Evolutionary conservation across 2,888 invertebrate species (phyloP).

Genomic region (Drosophila macrospina): DNA sequence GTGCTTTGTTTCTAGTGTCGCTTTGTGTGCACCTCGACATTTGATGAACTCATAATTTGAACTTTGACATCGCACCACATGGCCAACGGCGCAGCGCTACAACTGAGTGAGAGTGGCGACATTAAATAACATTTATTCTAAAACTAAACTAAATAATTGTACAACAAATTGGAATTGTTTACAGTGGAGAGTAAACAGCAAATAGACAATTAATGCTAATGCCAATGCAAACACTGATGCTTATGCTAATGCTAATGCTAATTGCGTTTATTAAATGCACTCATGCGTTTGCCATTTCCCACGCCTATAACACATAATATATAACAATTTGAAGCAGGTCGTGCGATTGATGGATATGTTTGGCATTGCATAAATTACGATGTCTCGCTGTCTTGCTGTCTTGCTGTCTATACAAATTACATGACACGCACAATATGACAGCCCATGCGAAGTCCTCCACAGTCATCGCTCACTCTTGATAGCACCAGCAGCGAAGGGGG

Average conservation of each 20-base stretch:
- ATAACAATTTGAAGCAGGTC: conserved; percentile 36
- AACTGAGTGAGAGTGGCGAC: background rate
- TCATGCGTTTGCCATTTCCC: conserved; percentile 11
- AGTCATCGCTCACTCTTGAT: conserved; percentile 61
- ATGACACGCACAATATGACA: conserved; percentile 65
- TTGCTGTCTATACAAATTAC: conserved; percentile 62
- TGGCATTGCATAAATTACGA: conserved; percentile 63
- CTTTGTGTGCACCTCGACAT: conserved; percentile 58
- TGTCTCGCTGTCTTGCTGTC: conserved; percentile 5
- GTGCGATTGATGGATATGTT: conserved; percentile 64
- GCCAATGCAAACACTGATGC: conserved; percentile 35
- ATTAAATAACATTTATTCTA: conserved; percentile 23
- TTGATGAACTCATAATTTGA: conserved; percentile 78
- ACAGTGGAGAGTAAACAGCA: conserved; percentile 1
- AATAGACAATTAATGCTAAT: conserved; percentile 14
- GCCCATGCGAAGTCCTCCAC: conserved; percentile 44
- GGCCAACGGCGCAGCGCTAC: background rate
- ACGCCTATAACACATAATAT: conserved; percentile 7
- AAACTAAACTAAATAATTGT: conserved; percentile 19
- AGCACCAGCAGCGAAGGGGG: background rate
- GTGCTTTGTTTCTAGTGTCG: conserved; percentile 73
- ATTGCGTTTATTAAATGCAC: conserved; percentile 41
- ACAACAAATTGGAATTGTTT: conserved; percentile 4
- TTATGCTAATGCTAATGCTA: conserved; percentile 57
- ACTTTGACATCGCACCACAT: conserved; percentile 61